Evolutionary conservation across 2,888 invertebrate species (phyloP), one percentile per base, ranked within the genome.

Genomic region (Spisula solida): DNA sequence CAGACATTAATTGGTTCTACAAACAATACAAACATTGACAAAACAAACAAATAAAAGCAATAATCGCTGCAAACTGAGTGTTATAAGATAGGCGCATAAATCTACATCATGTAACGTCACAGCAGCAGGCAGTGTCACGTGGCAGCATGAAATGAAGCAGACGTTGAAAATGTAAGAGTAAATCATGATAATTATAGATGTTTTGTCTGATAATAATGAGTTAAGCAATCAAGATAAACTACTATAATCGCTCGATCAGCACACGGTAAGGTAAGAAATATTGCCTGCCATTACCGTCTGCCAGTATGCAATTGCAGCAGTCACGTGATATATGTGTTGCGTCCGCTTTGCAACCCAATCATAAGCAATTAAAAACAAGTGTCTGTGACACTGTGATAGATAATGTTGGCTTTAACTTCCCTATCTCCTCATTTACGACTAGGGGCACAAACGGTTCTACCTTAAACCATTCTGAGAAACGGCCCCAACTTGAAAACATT

Each of bases 151-250:
- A 12, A 60, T 20, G 20, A n/a, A 20, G 25, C 60, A 60, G 60
- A 60, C 60, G 60, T 60, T 18, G 18, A 60, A 60, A 60, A 60
- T 20, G 18, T 20, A 60, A 1, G 60, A 60, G 60, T 25, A n/a
- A 60, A 60, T n/a, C 60, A 18, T n/a, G 60, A n/a, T 60, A 5
- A 41, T 41, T 41, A n/a, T 60, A 25, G 14, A 60, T 60, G 60
- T 60, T 60, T 60, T 60, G 60, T 60, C 60, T 60, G 60, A 60
- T 60, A 60, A 60, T n/a, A 60, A n/a, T 20, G 60, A 60, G 60
- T 60, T 60, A 60, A 20, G 51, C 51, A 51, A 51, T 51, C 51
- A 51, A 51, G 60, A 60, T 60, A 60, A 60, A 60, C 60, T 60
- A 60, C 1, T 60, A 60, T 20, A 60, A 60, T 60, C 60, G 60